Conservation (phyloP, 2,797 vertebrate species). For the Podarcis siculus region DNA sequence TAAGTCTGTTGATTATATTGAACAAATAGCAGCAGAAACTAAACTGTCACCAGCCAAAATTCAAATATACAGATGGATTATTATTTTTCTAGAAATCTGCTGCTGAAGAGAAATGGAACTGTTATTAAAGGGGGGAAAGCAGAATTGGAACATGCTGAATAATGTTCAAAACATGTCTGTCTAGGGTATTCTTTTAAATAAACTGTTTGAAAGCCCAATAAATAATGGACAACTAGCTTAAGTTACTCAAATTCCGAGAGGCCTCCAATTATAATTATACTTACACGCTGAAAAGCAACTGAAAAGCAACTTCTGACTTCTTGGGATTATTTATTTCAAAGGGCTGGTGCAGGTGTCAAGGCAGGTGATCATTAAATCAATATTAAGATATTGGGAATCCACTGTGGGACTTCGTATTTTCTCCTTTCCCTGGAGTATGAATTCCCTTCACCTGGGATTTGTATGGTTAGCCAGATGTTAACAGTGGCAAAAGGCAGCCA, state of each 20-base stretch:
- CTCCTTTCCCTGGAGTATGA: neutral
- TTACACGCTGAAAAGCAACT: neutral
- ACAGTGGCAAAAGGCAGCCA: neutral
- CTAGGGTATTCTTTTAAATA: conserved; percentile 54
- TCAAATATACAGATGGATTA: neutral
- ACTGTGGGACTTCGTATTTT: neutral
- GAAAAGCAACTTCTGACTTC: neutral
- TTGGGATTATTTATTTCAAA: neutral
- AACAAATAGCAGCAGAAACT: neutral
- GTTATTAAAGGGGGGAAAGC: conserved; percentile 61
- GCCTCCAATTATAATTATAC: conserved; percentile 11
- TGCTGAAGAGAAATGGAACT: conserved; percentile 56
- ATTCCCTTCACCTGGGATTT: neutral
- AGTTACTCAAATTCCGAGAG: conserved; percentile 35
- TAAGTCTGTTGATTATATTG: neutral
- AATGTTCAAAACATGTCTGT: conserved; percentile 66
- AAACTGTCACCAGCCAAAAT: conserved; percentile 11
- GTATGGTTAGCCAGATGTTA: neutral
- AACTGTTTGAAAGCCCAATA: conserved; percentile 47
- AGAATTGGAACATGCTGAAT: conserved; percentile 54
- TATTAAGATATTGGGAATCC: neutral
- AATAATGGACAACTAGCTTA: conserved; percentile 39
- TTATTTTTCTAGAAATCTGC: conserved; percentile 57
- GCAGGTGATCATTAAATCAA: neutral
- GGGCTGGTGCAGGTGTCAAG: neutral